These are phyloP conservation scores for Cotesia chilonis DNA, from an alignment of 1,140 invertebrate species.

Conservation along the genomic window DNA sequence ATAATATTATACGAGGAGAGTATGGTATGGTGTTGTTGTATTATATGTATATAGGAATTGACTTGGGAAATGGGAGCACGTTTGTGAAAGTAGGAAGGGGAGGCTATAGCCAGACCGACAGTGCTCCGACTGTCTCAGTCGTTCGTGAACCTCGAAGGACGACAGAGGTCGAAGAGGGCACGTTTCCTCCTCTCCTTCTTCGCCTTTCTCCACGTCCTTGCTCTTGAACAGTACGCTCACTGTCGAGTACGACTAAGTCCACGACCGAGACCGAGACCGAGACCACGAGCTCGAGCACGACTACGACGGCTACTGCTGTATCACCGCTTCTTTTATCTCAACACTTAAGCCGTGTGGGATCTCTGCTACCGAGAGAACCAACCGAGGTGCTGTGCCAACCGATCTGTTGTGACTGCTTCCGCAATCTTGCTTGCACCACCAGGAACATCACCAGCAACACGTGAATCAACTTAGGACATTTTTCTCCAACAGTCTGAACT, in stretches of 20 bases:
- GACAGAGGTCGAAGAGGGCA: slow-evolving; percentile 65
- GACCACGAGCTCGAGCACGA: neutral
- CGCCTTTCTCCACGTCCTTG: slow-evolving; percentile 27
- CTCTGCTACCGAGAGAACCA: too few relatives aligned
- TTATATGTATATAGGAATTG: too few relatives aligned
- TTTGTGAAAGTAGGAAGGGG: slow-evolving; percentile 64
- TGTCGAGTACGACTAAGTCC: too few relatives aligned
- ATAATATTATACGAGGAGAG: neutral
- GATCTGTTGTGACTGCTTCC: slow-evolving; percentile 2
- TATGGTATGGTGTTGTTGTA: too few relatives aligned
- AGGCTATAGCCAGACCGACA: slow-evolving; percentile 62
- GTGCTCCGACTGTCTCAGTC: slow-evolving; percentile 59
- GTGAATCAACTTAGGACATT: slow-evolving; percentile 9
- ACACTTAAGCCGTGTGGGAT: slow-evolving; percentile 38
- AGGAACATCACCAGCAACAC: neutral
- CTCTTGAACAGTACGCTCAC: neutral
- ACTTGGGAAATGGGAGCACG: slow-evolving; percentile 56
- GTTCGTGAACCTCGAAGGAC: slow-evolving; percentile 66
- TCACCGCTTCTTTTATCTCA: slow-evolving; percentile 14
- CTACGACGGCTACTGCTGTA: neutral
- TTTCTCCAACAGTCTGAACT: slow-evolving; percentile 4
- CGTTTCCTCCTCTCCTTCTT: slow-evolving; percentile 42
- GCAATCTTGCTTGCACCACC: slow-evolving; percentile 26
- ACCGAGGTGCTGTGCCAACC: neutral
- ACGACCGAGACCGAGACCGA: too few relatives aligned